These are phyloP conservation scores for Nymphalis io DNA, from an alignment of 1,140 invertebrate species.

Conservation along the genomic window DNA sequence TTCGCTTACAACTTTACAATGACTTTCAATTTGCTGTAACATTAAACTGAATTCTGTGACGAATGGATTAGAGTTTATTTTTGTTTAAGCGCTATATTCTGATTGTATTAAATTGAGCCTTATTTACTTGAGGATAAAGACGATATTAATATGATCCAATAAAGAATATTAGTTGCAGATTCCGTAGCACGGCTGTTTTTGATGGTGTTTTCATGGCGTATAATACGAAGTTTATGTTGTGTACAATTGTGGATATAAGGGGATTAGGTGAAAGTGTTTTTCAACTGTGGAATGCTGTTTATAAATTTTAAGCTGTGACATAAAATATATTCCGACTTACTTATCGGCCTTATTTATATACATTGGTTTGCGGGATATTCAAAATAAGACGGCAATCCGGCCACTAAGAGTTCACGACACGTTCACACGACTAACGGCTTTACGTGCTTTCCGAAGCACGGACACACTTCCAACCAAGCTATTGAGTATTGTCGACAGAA, in stretches of 20 bases:
- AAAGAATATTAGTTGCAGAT: constrained; percentile 37
- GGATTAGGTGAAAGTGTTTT: constrained; percentile 19
- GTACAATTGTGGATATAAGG: constrained; percentile 37
- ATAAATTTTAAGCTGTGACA: neutral
- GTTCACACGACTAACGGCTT: no score
- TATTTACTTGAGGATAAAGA: constrained; percentile 29
- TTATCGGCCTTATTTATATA: no score
- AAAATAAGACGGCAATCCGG: no score
- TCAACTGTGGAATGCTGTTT: neutral
- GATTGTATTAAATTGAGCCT: neutral
- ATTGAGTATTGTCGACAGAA: no score
- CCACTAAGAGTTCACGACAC: no score
- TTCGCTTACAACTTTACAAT: neutral
- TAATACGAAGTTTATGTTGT: constrained; percentile 46
- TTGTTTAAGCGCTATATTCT: neutral
- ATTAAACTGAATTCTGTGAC: constrained; percentile 18
- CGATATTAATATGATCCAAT: constrained; percentile 14
- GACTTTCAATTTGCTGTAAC: neutral
- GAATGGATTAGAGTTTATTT: constrained; percentile 17
- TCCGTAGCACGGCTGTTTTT: constrained; percentile 36
- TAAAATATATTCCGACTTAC: no score
- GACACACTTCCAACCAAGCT: no score
- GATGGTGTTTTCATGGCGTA: constrained; percentile 52
- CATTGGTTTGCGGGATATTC: no score
- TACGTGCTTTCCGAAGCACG: no score